Percentiles rank a stretch among this genome's conserved stretches.
These are phyloP conservation scores for Notodonta dromedarius DNA, from an alignment of 2,888 invertebrate species.

Conservation along the genomic window DNA sequence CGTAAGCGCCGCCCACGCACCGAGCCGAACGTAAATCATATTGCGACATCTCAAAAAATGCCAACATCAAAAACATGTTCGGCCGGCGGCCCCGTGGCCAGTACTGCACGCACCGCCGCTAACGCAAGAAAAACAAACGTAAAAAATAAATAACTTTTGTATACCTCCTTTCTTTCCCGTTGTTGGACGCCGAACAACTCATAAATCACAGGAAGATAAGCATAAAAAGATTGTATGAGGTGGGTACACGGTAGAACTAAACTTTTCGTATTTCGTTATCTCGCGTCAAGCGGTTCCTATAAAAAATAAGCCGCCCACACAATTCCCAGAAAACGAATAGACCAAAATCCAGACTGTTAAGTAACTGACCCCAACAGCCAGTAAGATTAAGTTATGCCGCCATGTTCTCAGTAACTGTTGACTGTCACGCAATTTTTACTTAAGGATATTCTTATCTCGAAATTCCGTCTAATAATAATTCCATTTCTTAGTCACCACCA, in stretches of 20 bases:
- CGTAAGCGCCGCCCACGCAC: conserved; percentile 76
- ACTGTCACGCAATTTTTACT: conserved; percentile 37
- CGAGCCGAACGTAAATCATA: conserved; percentile 78
- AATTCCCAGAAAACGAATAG: conserved; percentile 64
- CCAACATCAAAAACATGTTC: conserved; percentile 82
- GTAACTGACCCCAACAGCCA: conserved; percentile 20
- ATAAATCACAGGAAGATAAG: conserved; percentile 84
- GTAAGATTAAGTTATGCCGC: conserved; percentile 8
- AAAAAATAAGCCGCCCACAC: conserved; percentile 68
- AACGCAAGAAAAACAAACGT: conserved; percentile 83
- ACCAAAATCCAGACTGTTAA: conserved; percentile 30
- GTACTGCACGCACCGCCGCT: conserved; percentile 78
- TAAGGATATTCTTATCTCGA: conserved; percentile 24
- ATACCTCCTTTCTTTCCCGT: conserved; percentile 83
- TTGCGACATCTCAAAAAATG: conserved; percentile 82
- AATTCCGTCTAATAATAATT: conserved; percentile 39
- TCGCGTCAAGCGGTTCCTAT: conserved; percentile 69
- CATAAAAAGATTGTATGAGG: conserved; percentile 84
- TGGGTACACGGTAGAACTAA: conserved; percentile 81
- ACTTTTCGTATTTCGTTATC: conserved; percentile 83
- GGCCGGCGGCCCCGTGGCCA: conserved; percentile 59
- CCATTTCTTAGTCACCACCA: conserved; percentile 20
- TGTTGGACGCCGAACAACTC: conserved; percentile 81
- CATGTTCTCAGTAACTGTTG: conserved; percentile 37
- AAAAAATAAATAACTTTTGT: conserved; percentile 84